phyloP scores from a whole-genome alignment of 2,797 vertebrate genomes.

The Myotis daubentonii region DNA sequence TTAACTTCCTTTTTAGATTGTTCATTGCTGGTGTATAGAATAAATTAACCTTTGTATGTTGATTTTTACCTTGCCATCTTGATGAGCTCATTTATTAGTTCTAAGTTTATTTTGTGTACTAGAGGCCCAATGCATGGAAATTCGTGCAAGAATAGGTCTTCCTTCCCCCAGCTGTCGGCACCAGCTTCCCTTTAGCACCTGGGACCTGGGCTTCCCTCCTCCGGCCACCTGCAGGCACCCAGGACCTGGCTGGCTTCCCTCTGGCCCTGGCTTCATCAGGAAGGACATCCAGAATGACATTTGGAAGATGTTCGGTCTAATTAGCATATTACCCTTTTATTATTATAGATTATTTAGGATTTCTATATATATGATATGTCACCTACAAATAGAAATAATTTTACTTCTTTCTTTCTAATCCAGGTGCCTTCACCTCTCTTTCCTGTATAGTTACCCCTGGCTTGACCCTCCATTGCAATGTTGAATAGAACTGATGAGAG shows the following conservation, averaged over 20 bases:
- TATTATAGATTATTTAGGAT: background rate
- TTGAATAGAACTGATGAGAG: background rate
- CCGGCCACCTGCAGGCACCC: no score
- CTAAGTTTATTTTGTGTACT: background rate
- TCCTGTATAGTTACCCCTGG: background rate
- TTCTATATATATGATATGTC: background rate
- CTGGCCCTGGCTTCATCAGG: no score
- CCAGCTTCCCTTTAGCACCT: no score
- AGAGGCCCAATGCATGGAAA: no score
- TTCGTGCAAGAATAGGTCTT: no score
- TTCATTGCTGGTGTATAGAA: background rate
- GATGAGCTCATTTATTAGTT: background rate
- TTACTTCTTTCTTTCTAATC: background rate
- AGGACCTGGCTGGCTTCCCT: no score
- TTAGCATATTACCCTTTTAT: no score
- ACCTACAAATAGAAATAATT: background rate
- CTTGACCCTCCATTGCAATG: background rate
- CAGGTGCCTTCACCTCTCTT: background rate
- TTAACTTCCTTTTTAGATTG: constrained; percentile 26
- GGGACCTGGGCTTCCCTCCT: no score
- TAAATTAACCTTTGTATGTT: background rate
- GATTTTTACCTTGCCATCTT: background rate
- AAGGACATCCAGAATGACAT: no score
- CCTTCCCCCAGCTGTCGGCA: no score
- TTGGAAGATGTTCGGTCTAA: no score